These are phyloP conservation scores for Sialis lutaria DNA, from an alignment of 2,888 invertebrate genomes.

Conservation along the genomic window DNA sequence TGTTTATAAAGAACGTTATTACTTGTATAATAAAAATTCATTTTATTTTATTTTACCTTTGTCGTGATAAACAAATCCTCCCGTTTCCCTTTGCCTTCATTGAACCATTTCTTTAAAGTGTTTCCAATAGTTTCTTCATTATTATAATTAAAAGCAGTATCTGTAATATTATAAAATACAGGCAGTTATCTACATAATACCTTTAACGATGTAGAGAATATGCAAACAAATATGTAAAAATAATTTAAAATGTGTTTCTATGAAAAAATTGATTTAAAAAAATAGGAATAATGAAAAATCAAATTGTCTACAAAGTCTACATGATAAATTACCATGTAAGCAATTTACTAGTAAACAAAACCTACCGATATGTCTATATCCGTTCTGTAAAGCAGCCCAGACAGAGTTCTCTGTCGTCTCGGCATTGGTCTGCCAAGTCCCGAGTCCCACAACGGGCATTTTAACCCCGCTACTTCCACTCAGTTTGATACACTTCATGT, in stretches of 20 bases:
- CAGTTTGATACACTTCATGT: conserved; percentile 28
- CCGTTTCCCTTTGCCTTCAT: conserved; percentile 40
- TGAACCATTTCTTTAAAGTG: conserved; percentile 46
- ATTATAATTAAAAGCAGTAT: conserved; percentile 64
- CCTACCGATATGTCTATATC: conserved; percentile 47
- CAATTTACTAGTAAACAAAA: background rate
- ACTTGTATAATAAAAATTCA: background rate
- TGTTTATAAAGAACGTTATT: background rate
- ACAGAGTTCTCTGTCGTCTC: conserved; percentile 46
- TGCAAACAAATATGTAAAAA: background rate
- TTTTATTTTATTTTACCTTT: conserved; percentile 34
- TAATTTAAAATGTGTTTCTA: background rate
- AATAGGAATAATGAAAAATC: background rate
- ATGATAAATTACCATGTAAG: too few species aligned
- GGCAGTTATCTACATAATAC: background rate
- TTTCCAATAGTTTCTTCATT: conserved; percentile 61
- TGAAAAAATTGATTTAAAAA: background rate
- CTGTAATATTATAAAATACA: conserved; percentile 22
- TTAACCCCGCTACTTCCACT: conserved; percentile 29
- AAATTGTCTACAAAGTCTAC: too few species aligned
- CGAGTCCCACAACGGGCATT: conserved; percentile 55
- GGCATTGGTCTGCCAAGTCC: conserved; percentile 53
- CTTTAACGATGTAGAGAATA: too few species aligned
- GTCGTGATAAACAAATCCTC: conserved; percentile 63
- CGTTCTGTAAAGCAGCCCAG: conserved; percentile 42